These are phyloP conservation scores for Aptenodytes patagonicus DNA, from an alignment of 2,113 vertebrate species.

Conservation along the genomic window DNA sequence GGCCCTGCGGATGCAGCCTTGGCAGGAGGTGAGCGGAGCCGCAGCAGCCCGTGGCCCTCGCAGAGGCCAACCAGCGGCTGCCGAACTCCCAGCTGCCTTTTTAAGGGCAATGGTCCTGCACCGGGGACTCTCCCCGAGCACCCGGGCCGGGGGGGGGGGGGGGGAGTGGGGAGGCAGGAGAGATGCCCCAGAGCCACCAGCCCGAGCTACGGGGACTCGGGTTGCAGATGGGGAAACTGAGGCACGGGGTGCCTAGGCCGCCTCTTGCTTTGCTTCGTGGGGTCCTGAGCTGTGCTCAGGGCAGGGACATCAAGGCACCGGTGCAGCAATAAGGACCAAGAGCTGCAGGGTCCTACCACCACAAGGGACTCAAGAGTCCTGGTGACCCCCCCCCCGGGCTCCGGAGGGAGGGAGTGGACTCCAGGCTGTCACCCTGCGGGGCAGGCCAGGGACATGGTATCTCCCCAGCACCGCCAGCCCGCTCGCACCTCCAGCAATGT, in stretches of 20 bases:
- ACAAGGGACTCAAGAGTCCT: background rate
- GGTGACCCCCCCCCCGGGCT: background rate
- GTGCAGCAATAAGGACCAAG: background rate
- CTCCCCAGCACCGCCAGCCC: fast-evolving
- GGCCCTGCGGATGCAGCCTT: fast-evolving
- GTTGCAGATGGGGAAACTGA: background rate
- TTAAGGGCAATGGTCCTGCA: background rate
- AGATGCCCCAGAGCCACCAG: background rate
- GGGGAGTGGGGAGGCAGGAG: background rate
- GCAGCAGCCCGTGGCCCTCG: background rate
- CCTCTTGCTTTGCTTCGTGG: background rate
- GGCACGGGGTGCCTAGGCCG: background rate
- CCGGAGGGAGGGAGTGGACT: background rate
- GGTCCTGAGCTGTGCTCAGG: fast-evolving
- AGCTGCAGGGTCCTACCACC: background rate
- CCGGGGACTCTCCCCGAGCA: fast-evolving
- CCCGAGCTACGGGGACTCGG: fast-evolving
- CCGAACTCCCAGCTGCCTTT: constrained; percentile 17
- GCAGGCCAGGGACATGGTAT: background rate
- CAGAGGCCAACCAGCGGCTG: background rate
- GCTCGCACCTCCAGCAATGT: fast-evolving
- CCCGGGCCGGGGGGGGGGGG: background rate
- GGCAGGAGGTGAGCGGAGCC: fast-evolving
- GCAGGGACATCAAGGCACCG: background rate
- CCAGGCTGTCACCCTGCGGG: fast-evolving